Percentiles rank a stretch among this genome's conserved stretches.
phyloP scores from a whole-genome alignment of 2,797 vertebrate genomes.

The Crocodylus rhombifer region DNA sequence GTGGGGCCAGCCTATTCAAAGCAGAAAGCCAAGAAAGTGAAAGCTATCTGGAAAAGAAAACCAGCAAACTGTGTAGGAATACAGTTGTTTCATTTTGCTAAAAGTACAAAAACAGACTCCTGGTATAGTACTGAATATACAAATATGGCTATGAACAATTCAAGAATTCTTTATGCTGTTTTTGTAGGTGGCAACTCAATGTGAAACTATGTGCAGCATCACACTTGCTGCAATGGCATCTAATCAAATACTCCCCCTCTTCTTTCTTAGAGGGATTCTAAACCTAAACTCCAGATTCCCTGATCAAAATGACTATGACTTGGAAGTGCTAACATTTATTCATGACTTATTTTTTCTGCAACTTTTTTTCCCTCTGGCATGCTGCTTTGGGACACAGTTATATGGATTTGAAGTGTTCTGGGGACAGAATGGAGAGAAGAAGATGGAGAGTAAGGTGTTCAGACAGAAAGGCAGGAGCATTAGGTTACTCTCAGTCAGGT shows the following conservation, averaged over 20 bases:
- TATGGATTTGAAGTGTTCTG: background rate
- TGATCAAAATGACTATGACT: background rate
- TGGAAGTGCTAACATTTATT: background rate
- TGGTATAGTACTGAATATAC: background rate
- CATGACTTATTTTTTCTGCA: background rate
- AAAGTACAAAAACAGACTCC: background rate
- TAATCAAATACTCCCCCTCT: accelerated
- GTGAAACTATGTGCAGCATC: accelerated
- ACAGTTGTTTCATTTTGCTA: background rate
- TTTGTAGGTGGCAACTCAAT: background rate
- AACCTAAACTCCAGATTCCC: background rate
- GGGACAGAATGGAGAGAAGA: background rate
- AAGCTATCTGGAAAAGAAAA: background rate
- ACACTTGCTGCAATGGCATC: accelerated
- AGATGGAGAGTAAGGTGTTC: background rate
- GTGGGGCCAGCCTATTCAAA: slow-evolving; percentile 6
- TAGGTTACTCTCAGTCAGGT: accelerated
- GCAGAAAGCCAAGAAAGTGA: background rate
- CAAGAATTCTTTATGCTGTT: accelerated
- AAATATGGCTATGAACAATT: background rate
- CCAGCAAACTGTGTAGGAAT: background rate
- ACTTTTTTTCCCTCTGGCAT: background rate
- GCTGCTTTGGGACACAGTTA: background rate
- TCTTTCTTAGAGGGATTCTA: background rate
- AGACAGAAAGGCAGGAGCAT: background rate